Conservation (phyloP, 1,140 invertebrate genomes). For the Coptotermes formosanus region DNA sequence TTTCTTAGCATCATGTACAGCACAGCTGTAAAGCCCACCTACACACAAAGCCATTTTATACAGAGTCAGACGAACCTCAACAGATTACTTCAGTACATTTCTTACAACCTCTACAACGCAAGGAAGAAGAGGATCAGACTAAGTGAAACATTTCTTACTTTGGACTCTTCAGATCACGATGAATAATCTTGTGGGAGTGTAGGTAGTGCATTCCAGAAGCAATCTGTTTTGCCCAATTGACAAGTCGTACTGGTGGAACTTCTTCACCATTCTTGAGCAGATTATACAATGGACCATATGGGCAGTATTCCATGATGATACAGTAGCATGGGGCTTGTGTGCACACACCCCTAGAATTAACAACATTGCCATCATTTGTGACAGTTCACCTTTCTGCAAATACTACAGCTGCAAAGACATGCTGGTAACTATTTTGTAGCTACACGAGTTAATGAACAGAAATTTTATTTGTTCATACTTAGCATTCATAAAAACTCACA, state of each 20-base stretch:
- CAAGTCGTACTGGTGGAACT: conserved; percentile 79
- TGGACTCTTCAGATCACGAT: conserved; percentile 93
- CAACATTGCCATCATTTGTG: no score
- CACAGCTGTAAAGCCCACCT: no score
- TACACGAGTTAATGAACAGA: no score
- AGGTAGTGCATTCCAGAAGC: conserved; percentile 95
- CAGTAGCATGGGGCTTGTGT: conserved; percentile 92
- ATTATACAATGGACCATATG: conserved; percentile 91
- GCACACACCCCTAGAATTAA: conserved; percentile 76
- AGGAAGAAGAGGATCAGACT: no score
- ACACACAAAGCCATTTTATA: not conserved
- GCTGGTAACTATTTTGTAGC: no score
- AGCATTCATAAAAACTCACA: no score
- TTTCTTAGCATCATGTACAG: no score
- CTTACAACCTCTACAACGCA: no score
- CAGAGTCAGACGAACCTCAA: not conserved
- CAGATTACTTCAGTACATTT: conserved; percentile 38
- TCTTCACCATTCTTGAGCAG: conserved; percentile 77
- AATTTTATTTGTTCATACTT: no score
- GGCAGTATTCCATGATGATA: conserved; percentile 98
- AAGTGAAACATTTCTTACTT: conserved; percentile 72
- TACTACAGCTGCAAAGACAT: no score
- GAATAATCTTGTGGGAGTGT: conserved; percentile 95
- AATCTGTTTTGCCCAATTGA: conserved; percentile 94
- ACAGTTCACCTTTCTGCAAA: no score